Evolutionary conservation across 2,113 vertebrate species (phyloP).

Genomic region (Gallinago media): DNA sequence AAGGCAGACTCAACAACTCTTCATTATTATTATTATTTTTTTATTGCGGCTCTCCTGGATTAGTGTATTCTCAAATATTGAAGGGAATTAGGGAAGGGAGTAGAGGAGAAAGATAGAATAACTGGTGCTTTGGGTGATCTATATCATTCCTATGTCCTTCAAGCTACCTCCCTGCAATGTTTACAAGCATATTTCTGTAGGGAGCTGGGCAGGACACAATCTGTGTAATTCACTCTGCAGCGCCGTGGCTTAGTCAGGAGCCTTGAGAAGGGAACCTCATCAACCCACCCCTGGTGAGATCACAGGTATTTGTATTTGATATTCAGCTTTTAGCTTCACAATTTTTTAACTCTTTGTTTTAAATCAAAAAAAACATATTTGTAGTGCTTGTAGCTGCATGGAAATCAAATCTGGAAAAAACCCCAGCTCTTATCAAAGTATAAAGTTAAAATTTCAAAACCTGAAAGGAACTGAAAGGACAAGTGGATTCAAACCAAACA

Average conservation of each 20-base stretch:
- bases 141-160: neutral
- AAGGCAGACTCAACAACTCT: neutral
- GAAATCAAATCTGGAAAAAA: neutral
- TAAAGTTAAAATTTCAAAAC: neutral
- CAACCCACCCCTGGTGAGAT: neutral
- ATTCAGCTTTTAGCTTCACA: neutral
- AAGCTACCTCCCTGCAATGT: neutral
- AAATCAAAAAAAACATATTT: neutral
- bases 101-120: neutral
- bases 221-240: neutral
- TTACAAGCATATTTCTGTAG: neutral
- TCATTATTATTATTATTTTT: neutral
- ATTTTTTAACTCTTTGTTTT: neutral
- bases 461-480: neutral
- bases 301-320: neutral
- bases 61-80: neutral
- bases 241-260: neutral
- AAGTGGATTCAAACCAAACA: neutral
- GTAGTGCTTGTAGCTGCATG: neutral
- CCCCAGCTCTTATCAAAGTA: neutral
- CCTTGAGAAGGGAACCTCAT: conserved; percentile 31
- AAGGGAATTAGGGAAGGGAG: neutral
- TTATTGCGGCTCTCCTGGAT: neutral
- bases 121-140: neutral
- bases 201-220: neutral